Conservation (phyloP, 2,797 vertebrate species). For the Fratercula arctica region DNA sequence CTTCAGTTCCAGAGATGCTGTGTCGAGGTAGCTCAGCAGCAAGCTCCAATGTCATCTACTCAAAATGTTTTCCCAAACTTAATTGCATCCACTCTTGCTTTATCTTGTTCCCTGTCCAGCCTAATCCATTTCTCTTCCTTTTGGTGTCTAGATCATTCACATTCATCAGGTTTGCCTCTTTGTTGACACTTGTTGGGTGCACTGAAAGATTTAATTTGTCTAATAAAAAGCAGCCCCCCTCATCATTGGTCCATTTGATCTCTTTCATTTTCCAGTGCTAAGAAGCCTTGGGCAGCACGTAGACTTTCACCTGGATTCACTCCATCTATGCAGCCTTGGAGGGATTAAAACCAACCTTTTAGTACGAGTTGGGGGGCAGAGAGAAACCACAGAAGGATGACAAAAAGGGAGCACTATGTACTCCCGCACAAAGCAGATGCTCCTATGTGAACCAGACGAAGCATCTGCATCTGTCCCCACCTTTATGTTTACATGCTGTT, state of each 20-base stretch:
- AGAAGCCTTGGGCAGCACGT: background rate
- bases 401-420: background rate
- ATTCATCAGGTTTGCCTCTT: background rate
- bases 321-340: no score
- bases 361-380: background rate
- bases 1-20: background rate
- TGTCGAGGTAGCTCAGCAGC: background rate
- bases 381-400: background rate
- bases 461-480: background rate
- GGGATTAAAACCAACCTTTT: background rate
- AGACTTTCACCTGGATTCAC: background rate
- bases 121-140: background rate
- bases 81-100: background rate
- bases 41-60: background rate
- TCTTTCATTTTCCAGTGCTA: background rate
- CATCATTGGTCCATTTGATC: no score
- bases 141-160: background rate
- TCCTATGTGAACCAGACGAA: rapidly evolving
- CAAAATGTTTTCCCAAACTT: background rate
- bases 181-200: background rate
- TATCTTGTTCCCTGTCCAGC: background rate
- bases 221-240: background rate
- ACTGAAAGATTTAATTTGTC: background rate
- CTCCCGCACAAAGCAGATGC: background rate
- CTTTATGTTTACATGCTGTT: background rate